These are phyloP conservation scores for Candidula unifasciata DNA, from an alignment of 2,888 invertebrate genomes.

Conservation along the genomic window DNA sequence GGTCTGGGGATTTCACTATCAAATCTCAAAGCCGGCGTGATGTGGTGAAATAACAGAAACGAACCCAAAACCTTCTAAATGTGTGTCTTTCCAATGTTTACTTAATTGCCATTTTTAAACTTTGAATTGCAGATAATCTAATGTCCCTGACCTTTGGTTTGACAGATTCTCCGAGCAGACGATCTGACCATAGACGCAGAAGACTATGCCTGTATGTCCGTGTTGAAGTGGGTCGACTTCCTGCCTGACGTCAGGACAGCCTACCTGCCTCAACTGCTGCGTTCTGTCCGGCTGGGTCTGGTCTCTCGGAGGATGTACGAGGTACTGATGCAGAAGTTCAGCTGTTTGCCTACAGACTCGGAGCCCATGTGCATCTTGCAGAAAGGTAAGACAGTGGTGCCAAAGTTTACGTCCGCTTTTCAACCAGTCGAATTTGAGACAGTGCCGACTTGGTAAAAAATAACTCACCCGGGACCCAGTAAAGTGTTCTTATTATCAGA, in stretches of 20 bases:
- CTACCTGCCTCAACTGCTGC: constrained; percentile 60
- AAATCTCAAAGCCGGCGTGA: too few relatives aligned
- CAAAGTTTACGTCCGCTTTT: too few relatives aligned
- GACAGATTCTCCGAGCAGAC: constrained; percentile 46
- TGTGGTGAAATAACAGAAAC: too few relatives aligned
- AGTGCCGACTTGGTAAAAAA: too few relatives aligned
- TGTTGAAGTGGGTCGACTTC: constrained; percentile 55
- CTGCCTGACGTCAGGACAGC: constrained; percentile 49
- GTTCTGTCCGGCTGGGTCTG: constrained; percentile 62
- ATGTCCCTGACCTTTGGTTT: background rate
- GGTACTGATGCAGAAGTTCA: constrained; percentile 50
- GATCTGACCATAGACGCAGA: constrained; percentile 53
- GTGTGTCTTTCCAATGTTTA: too few relatives aligned
- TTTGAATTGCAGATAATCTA: too few relatives aligned
- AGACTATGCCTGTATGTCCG: constrained; percentile 53
- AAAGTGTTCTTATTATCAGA: too few relatives aligned
- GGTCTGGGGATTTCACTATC: too few relatives aligned
- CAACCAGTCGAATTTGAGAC: too few relatives aligned
- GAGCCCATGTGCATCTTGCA: constrained; percentile 53
- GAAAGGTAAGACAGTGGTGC: constrained; percentile 50
- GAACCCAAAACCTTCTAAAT: too few relatives aligned
- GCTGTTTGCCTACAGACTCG: constrained; percentile 48
- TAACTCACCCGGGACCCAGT: too few relatives aligned
- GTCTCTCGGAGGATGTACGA: constrained; percentile 54
- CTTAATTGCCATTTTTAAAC: too few relatives aligned